A percentile compares a stretch with the other conserved stretches of the same genome.
These are phyloP conservation scores for Corythornis madagascariensis DNA, from an alignment of 2,113 vertebrate genomes.

Conservation along the genomic window DNA sequence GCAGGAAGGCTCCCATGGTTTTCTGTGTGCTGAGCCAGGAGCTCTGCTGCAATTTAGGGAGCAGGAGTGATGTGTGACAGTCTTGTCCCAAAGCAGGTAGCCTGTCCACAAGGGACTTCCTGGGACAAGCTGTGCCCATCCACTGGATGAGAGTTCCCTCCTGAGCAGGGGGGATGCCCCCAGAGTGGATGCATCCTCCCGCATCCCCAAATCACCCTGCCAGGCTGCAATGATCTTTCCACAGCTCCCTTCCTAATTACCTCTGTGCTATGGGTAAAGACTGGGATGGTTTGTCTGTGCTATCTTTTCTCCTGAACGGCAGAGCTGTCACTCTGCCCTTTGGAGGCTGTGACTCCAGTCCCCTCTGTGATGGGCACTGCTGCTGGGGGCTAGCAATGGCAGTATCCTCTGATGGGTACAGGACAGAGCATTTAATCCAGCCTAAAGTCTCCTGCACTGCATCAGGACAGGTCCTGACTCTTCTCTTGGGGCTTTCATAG, in stretches of 20 bases:
- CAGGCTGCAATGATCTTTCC: not conserved
- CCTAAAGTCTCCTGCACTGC: not conserved
- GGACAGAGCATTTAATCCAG: not conserved
- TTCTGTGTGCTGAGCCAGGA: accelerated
- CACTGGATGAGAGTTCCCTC: not conserved
- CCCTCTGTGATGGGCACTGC: not conserved
- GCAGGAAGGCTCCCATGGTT: not conserved
- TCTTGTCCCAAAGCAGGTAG: not conserved
- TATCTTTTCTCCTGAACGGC: not conserved
- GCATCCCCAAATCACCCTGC: not conserved
- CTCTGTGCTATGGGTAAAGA: not conserved
- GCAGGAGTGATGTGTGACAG: not conserved
- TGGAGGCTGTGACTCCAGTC: not conserved
- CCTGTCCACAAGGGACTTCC: not conserved
- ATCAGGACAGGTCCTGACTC: not conserved
- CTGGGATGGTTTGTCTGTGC: not conserved
- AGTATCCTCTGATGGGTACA: not conserved
- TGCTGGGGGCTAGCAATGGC: not conserved
- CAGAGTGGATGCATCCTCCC: not conserved
- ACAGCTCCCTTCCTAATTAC: not conserved
- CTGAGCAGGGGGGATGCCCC: not conserved
- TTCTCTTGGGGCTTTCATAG: not conserved
- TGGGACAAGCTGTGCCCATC: not conserved
- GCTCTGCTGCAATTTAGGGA: not conserved
- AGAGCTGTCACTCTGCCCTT: not conserved